phyloP scores from a whole-genome alignment of 2,113 vertebrate genomes.

The Cynoglossus semilaevis region DNA sequence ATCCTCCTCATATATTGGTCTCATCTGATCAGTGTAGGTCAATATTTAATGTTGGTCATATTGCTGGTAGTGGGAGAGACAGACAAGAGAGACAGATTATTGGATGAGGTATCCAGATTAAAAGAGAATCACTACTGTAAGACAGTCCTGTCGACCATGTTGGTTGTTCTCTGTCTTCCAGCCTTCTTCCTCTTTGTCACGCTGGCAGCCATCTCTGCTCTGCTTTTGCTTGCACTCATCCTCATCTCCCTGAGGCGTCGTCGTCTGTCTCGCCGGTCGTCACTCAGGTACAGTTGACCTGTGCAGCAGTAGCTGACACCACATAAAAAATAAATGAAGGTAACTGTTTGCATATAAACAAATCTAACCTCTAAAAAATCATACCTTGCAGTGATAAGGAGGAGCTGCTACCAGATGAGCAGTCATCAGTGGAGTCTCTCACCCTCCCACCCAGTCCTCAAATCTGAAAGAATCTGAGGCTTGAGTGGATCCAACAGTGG shows the following conservation, averaged over 20 bases:
- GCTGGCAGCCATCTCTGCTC: constrained; percentile 56
- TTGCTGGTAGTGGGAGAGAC: too few species aligned
- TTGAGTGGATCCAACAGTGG: constrained; percentile 10
- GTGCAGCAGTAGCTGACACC: neutral
- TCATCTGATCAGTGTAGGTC: too few species aligned
- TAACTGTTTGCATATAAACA: neutral
- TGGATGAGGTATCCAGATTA: too few species aligned
- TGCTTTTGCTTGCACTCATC: constrained; percentile 61
- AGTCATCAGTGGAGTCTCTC: constrained; percentile 50
- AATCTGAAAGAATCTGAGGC: constrained; percentile 1
- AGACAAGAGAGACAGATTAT: too few species aligned
- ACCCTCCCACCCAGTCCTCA: constrained; percentile 31
- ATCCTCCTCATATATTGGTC: too few species aligned
- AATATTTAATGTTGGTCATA: too few species aligned
- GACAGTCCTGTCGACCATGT: neutral
- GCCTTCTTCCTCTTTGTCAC: constrained; percentile 69
- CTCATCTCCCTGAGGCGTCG: constrained; percentile 55
- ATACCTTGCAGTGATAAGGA: constrained; percentile 64
- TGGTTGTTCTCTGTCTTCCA: constrained; percentile 17
- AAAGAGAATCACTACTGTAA: too few species aligned
- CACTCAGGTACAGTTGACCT: constrained; percentile 25
- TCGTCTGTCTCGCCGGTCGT: neutral
- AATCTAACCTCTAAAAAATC: neutral
- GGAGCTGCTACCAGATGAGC: constrained; percentile 66
- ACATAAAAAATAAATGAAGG: neutral